phyloP scores from a whole-genome alignment of 2,113 vertebrate species.

The Craseonycteris thonglongyai region DNA sequence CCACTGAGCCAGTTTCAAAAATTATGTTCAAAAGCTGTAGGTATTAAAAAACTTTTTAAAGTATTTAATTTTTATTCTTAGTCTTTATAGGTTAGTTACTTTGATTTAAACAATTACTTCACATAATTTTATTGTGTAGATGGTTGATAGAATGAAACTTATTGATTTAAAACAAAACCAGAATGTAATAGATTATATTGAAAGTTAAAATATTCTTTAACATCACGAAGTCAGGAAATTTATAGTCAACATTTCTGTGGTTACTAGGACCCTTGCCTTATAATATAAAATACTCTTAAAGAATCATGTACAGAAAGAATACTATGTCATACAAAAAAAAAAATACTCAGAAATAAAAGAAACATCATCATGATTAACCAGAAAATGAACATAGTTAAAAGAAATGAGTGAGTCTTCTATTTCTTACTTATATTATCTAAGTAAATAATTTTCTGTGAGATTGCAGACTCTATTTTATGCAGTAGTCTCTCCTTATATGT shows the following conservation, averaged over 20 bases:
- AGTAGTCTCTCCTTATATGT: background rate
- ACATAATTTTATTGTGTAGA: background rate
- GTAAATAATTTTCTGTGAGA: background rate
- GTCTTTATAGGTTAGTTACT: slow-evolving; percentile 11
- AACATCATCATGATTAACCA: background rate
- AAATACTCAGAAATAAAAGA: background rate
- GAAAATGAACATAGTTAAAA: background rate
- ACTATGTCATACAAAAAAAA: background rate
- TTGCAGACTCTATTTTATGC: background rate
- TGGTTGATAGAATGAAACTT: background rate
- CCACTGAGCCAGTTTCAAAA: slow-evolving; percentile 42
- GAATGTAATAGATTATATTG: slow-evolving; percentile 9
- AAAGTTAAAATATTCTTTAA: slow-evolving; percentile 19
- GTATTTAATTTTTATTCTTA: slow-evolving; percentile 2
- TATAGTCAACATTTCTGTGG: slow-evolving; percentile 11
- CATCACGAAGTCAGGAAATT: slow-evolving; percentile 6
- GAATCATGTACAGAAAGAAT: background rate
- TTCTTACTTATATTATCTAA: slow-evolving; percentile 2
- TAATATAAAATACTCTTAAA: slow-evolving; percentile 20
- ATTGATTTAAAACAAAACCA: slow-evolving; percentile 27
- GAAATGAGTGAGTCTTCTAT: slow-evolving; percentile 7
- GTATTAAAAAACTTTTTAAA: background rate
- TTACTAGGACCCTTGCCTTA: slow-evolving; percentile 27
- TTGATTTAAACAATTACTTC: background rate
- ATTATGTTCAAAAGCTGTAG: background rate